Percentiles rank a stretch among this genome's conserved stretches.
phyloP scores from a whole-genome alignment of 2,113 vertebrate species.

The Poecile atricapillus region DNA sequence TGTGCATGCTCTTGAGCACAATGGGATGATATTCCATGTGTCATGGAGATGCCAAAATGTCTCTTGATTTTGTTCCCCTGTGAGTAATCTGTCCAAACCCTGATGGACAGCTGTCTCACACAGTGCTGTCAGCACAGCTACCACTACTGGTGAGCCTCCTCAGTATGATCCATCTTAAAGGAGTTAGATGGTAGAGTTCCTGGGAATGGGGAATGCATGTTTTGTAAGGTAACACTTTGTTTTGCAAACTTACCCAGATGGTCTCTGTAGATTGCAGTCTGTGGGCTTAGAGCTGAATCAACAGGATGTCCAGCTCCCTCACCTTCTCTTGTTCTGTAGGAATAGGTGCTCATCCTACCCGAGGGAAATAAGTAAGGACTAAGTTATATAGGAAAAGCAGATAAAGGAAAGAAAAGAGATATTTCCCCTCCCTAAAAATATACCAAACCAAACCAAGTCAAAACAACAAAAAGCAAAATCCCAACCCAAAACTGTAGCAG shows the following conservation, averaged over 20 bases:
- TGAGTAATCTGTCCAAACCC: background rate
- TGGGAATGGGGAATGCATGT: background rate
- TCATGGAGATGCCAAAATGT: background rate
- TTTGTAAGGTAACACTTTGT: conserved; percentile 20
- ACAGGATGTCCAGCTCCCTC: background rate
- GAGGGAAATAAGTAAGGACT: background rate
- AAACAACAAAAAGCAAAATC: background rate
- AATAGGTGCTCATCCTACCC: background rate
- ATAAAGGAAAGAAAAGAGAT: background rate
- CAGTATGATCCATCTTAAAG: background rate
- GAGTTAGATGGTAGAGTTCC: background rate
- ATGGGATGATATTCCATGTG: background rate
- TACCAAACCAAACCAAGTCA: background rate
- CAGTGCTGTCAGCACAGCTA: background rate
- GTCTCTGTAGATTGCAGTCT: background rate
- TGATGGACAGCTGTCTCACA: background rate
- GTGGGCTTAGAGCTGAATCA: background rate
- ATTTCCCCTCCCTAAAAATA: background rate
- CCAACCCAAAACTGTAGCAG: accelerated
- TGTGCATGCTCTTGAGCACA: background rate
- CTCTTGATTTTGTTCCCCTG: background rate
- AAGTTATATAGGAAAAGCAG: background rate
- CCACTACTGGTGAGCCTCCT: background rate
- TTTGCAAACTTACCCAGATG: conserved; percentile 15
- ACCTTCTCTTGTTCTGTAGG: background rate